Evolutionary conservation across 1,140 invertebrate genomes (phyloP).

Genomic region (Drosophila cardini): DNA sequence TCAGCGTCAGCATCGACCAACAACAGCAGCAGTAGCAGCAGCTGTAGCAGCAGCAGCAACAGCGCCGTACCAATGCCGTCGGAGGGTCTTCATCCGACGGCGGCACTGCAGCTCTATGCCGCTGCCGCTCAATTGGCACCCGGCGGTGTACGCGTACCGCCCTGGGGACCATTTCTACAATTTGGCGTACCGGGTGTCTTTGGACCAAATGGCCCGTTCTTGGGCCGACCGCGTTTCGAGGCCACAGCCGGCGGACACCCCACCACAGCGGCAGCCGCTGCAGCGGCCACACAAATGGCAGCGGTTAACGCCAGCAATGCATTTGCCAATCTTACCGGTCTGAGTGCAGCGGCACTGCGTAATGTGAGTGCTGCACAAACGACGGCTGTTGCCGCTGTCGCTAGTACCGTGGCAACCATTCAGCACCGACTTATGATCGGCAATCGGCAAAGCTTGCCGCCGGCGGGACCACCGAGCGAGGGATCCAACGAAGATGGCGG

Average conservation of each 20-base stretch:
- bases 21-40: conserved; percentile 25
- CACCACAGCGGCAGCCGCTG: conserved; percentile 65
- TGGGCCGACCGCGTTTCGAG: conserved; percentile 74
- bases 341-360: conserved; percentile 77
- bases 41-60: conserved; percentile 14
- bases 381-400: conserved; percentile 78
- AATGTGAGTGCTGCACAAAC: conserved; percentile 81
- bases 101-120: conserved; percentile 86
- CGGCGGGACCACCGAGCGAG: conserved; percentile 86
- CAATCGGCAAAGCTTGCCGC: conserved; percentile 78
- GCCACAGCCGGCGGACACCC: conserved; percentile 56
- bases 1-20: conserved; percentile 27
- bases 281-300: conserved; percentile 75
- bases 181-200: conserved; percentile 86
- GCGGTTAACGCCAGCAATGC: conserved; percentile 82
- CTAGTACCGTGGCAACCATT: conserved; percentile 78
- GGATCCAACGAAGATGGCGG: conserved; percentile 87
- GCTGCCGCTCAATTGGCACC: conserved; percentile 86
- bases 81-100: conserved; percentile 85
- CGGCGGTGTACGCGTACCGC: conserved; percentile 85
- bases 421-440: conserved; percentile 82
- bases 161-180: conserved; percentile 86
- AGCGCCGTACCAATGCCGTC: conserved; percentile 66
- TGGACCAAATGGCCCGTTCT: conserved; percentile 81
- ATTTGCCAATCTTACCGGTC: conserved; percentile 81